Evolutionary conservation across 2,797 vertebrate species (phyloP), one percentile per base, ranked within the genome.

Genomic region (Momotus momota): DNA sequence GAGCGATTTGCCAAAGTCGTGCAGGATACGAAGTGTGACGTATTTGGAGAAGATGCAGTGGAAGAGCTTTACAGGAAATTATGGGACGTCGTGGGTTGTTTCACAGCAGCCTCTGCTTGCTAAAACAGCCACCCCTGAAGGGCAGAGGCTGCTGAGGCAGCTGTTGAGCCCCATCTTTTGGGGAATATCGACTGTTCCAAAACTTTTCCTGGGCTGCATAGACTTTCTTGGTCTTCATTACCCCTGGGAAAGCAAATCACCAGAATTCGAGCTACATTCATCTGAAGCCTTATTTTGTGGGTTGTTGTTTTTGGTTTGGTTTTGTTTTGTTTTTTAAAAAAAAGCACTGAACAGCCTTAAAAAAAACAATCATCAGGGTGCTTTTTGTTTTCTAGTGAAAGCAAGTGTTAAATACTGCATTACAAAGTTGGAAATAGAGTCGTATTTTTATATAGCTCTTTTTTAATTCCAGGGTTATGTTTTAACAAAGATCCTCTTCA

Each of bases 401-500:
- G 74, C 57, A 62, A 70, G 80, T 88, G 91, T 78, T 83, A 86
- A 86, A 43, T 57, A 38, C 81, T 86, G 83, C 72, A 81, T 95
- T 83, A 81, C 72, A 83, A 62, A 88, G 26, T 40, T 58, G 80
- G 86, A 90, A 90, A 62, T 58, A 49, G 78, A 85, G 48, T 29
- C 2, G 16, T 66, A 33, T 52, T 81, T 83, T 74, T 82, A 29
- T 64, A n/a, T 61, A 52, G 45, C 70, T 81, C 81, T 78, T 92
- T 48, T 88, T 70, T 78, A 79, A 69, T 71, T 88, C 74, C 71
- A 48, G 87, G 86, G 84, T 95, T 94, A 43, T 13, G 49, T 81
- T 57, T 71, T 43, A 81, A 92, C 81, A 86, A 92, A 94, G 91
- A 31, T 87, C 33, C 49, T 79, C 87, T 81, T 92, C 78, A 91